Evolutionary conservation across 2,797 vertebrate species (phyloP), one percentile per base, ranked within the genome.

Genomic region (Nyctalus aviator): DNA sequence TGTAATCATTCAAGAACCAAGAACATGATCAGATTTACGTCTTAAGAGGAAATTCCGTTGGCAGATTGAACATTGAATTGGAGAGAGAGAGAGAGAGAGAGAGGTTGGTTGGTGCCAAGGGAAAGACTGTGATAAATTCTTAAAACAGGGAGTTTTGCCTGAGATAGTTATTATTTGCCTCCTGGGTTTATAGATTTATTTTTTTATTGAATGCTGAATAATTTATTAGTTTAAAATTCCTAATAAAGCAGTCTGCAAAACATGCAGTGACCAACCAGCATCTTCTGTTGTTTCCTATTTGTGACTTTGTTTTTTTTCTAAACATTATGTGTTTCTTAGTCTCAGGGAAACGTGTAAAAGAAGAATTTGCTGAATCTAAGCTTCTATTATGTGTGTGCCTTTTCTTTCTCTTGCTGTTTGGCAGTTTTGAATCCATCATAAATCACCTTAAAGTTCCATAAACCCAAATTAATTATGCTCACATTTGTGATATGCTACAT

Each of bases 181-280:
- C 27, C n/a, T 84, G 79, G 35, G 20, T 81, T 15, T 77, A 18
- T 64, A n/a, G 75, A 50, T 64, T 68, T 84, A 75, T 76, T 84
- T 94, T 94, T 91, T 66, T 89, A 78, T 71, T 81, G n/a, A 89
- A 46, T 89, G 35, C 17, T 75, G 35, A 77, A 44, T 85, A 83
- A 88, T 78, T 93, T 91, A 91, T 71, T 6, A 50, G 57, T 44
- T 84, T 44, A 90, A 96, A 77, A 57, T 92, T 32, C 20, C 17
- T 57, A 76, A 8, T 81, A 84, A 68, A 72, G 37, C 76, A 68
- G 71, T 77, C 44, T 91, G 46, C 62, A 57, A 83, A 83, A 23
- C 18, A 13, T 20, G 57, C n/a, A 3, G 0, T 27, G 15, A 37
- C 25, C 35, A 50, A 23, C 50, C 21, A 68, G 20, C 25, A 32